Conservation (phyloP, 2,888 invertebrate genomes). For the Willowsia nigromaculata region DNA sequence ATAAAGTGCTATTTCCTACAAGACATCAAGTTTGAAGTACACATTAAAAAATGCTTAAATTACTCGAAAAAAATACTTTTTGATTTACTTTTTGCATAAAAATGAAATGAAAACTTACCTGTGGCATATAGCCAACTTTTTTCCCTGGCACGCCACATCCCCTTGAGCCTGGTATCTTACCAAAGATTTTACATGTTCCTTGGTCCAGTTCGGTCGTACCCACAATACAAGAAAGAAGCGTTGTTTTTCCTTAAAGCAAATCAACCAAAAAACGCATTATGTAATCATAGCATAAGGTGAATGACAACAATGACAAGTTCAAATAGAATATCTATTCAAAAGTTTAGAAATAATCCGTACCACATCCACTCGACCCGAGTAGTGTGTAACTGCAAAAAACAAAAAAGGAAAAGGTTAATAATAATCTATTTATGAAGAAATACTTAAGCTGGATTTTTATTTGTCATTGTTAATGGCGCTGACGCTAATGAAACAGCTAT, state of each 20-base stretch:
- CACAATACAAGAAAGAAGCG: slow-evolving; percentile 94
- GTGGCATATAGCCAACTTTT: slow-evolving; percentile 98
- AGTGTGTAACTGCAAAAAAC: slow-evolving; percentile 89
- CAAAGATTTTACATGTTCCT: slow-evolving; percentile 94
- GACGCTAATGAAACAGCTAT: too few species aligned
- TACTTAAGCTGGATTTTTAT: too few species aligned
- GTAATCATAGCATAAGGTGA: not conserved
- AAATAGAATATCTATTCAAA: not conserved
- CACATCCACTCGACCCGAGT: slow-evolving; percentile 96
- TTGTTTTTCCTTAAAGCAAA: slow-evolving; percentile 84
- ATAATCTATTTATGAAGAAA: not conserved
- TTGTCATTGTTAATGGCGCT: not conserved
- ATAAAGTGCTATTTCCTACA: slow-evolving; percentile 91
- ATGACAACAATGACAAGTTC: not conserved
- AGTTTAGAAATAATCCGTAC: slow-evolving; percentile 83
- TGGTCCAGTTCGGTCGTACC: slow-evolving; percentile 91
- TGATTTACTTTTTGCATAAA: not conserved
- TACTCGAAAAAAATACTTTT: not conserved
- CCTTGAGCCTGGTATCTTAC: slow-evolving; percentile 92
- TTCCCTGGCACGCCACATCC: slow-evolving; percentile 95
- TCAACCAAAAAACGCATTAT: not conserved
- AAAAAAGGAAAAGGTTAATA: slow-evolving; percentile 2
- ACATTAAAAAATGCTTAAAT: not conserved
- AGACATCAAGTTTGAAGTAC: not conserved
- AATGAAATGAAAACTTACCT: slow-evolving; percentile 82